Base-by-base conservation (phyloP, 1,140 invertebrate genomes). In the Drusus annulatus region DNA sequence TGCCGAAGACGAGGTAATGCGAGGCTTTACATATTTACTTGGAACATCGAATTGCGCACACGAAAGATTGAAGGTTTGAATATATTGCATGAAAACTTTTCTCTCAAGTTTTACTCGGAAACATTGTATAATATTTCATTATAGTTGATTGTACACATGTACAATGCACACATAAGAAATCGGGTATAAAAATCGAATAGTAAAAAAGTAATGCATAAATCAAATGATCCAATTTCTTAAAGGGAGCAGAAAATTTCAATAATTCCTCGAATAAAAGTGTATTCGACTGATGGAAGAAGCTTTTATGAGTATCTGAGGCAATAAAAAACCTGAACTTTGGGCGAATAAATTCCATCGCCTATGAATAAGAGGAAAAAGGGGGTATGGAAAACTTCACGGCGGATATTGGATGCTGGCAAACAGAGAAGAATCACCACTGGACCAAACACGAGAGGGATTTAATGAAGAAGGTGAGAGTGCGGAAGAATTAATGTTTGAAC, bases 341-440 rank as follows among this genome's bases (percentile, higher is more conserved):
- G 19, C 51, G 25, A 54, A 73, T 73, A 73, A 73, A 73, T 73
- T 50, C 50, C 69, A 73, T 28, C 17, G 36, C 50, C n/a, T 73
- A 51, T 73, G 45, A 54, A 51, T 73, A 45, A 17, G 69, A 13
- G 45, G 45, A 50, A 17, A 21, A 3, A 0, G 21, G 10, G 21
- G 19, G 8, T 73, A 56, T 56, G 79, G 79, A 63, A 80, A 77
- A 78, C 65, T 78, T 78, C 68, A 45, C 62, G 74, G 63, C 80
- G 63, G 80, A 81, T 81, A 81, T 81, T 81, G 80, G 54, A 74
- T 60, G 62, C 76, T 28, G 63, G 80, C 68, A 81, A 81, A 81
- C 80, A 81, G 50, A 51, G 68, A 62, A 77, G 54, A 56, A 56
- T 56, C 54, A 56, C n/a, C 36, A 7, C 63, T 45, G 63, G 31